Percentiles rank a stretch among this genome's conserved stretches.
Evolutionary conservation across 2,888 invertebrate genomes (phyloP).

Genomic region (Metellina segmentata): DNA sequence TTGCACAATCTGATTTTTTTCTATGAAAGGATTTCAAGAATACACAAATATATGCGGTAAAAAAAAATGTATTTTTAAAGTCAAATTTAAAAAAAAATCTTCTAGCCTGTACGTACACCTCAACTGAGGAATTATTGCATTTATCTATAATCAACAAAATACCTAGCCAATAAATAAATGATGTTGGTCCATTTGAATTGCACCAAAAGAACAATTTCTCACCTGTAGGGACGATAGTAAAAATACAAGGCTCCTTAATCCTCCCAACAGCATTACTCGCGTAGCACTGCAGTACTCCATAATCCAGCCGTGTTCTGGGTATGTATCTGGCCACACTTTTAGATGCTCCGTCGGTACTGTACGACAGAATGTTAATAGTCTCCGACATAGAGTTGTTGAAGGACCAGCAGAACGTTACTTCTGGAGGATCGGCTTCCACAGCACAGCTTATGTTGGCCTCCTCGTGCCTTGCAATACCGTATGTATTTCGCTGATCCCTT

Average conservation of each 20-base stretch:
- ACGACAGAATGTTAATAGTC: slow-evolving; percentile 61
- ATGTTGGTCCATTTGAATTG: neutral
- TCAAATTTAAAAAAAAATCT: no score
- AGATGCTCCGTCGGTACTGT: slow-evolving; percentile 45
- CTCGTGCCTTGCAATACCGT: slow-evolving; percentile 78
- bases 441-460: slow-evolving; percentile 77
- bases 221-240: slow-evolving; percentile 81
- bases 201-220: neutral
- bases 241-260: slow-evolving; percentile 78
- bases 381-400: slow-evolving; percentile 88
- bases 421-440: slow-evolving; percentile 78
- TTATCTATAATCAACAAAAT: neutral
- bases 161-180: neutral
- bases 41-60: no score
- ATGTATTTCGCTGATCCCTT: slow-evolving; percentile 82
- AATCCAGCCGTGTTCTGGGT: slow-evolving; percentile 78
- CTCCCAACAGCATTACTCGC: slow-evolving; percentile 78
- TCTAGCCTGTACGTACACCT: no score
- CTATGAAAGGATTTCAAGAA: no score
- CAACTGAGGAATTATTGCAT: neutral
- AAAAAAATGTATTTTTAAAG: no score
- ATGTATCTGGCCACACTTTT: slow-evolving; percentile 77
- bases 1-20: no score
- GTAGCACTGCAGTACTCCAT: slow-evolving; percentile 79
- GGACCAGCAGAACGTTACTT: slow-evolving; percentile 93